Percentiles rank a stretch among this genome's conserved stretches.
Conservation (phyloP, 2,113 vertebrate genomes). For the Isurus oxyrinchus region DNA sequence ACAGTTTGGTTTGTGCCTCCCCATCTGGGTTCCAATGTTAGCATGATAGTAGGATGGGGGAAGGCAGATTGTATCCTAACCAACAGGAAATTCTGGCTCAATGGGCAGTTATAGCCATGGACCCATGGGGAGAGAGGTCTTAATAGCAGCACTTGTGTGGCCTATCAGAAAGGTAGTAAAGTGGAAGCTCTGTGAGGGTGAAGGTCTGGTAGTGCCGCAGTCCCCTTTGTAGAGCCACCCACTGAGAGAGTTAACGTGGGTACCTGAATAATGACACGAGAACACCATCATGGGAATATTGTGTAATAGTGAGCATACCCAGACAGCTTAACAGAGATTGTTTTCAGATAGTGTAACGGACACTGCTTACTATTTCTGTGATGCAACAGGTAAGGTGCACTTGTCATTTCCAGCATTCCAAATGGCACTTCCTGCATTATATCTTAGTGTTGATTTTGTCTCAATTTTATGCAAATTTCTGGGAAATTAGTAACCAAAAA, state of each 20-base stretch:
- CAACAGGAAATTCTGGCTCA: not conserved
- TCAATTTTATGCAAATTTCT: not conserved
- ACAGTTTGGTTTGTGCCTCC: not conserved
- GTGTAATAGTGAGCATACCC: not conserved
- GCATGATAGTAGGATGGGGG: not conserved
- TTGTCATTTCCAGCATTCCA: not conserved
- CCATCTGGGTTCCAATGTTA: not conserved
- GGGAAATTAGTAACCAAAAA: not conserved
- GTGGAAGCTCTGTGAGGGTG: not conserved
- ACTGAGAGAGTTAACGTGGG: not conserved
- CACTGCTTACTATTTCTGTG: not conserved
- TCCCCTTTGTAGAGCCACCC: not conserved
- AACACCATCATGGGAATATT: not conserved
- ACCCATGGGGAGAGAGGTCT: no score
- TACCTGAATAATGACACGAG: not conserved
- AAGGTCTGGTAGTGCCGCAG: not conserved
- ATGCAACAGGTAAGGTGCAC: not conserved
- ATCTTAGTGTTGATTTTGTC: not conserved
- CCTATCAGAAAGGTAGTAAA: not conserved
- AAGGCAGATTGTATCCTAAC: not conserved
- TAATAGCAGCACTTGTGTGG: not conserved
- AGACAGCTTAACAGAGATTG: not conserved
- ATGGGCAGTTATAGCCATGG: not conserved
- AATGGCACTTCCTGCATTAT: not conserved
- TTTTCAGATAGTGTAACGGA: not conserved